These are phyloP conservation scores for Martes martes DNA, from an alignment of 2,113 vertebrate genomes.

Conservation along the genomic window DNA sequence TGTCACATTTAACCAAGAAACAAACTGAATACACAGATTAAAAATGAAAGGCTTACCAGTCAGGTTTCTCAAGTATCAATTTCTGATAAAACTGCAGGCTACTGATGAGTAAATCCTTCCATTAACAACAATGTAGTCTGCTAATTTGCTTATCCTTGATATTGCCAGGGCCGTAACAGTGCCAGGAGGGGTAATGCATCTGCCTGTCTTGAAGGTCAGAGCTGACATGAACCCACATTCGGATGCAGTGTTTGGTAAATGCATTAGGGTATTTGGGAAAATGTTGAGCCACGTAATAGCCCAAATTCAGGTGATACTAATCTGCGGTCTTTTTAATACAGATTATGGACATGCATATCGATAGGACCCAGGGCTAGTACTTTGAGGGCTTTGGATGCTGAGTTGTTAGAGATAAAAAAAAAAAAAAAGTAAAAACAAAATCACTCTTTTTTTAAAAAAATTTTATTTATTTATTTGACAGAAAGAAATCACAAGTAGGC, in stretches of 20 bases:
- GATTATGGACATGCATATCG: background rate
- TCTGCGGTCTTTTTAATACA: background rate
- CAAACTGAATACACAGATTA: background rate
- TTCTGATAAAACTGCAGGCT: constrained; percentile 5
- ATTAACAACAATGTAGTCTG: background rate
- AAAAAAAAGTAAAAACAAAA: background rate
- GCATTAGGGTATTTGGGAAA: background rate
- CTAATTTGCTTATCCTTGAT: constrained; percentile 5
- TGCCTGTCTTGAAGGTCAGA: background rate
- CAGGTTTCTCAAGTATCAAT: background rate
- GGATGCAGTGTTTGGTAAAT: background rate
- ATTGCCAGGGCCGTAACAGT: background rate
- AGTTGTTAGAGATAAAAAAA: background rate
- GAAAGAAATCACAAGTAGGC: too few species aligned
- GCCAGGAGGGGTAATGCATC: background rate
- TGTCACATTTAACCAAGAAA: background rate
- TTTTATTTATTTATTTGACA: too few species aligned
- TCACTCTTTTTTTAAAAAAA: too few species aligned
- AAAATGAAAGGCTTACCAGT: background rate
- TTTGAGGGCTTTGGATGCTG: background rate
- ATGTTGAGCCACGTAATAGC: background rate
- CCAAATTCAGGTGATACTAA: background rate
- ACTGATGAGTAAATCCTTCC: constrained; percentile 11
- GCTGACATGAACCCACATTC: background rate
- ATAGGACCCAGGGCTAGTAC: background rate